Evolutionary conservation across 2,113 vertebrate genomes (phyloP), one percentile per base, ranked within the genome.

Genomic region (Clarias magur): DNA sequence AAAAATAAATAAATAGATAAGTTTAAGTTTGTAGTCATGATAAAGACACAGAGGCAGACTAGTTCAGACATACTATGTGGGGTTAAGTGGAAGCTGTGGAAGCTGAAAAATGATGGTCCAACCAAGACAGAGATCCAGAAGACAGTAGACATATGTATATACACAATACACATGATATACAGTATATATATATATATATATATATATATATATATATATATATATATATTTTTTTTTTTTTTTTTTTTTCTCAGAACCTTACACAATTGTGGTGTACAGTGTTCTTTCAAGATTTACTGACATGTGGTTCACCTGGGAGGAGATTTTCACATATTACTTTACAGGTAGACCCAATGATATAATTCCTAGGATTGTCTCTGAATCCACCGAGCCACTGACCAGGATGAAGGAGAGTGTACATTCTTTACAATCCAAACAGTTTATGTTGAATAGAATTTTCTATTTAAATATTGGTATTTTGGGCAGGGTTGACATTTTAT

Each of bases 21-120:
- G 62, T n/a, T 82, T 21, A 57, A 17, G 62, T n/a, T 82, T 38
- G 70, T 54, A 60, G 70, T 4, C 54, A n/a, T 76, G 67, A 25
- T 53, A 25, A 25, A 81, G 57, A 81, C 9, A 15, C 4, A 78
- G 48, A n/a, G 12, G 48, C n/a, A 27, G 21, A 54, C 76, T 6
- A 75, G 70, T 16, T 78, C 12, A 13, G 53, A 57, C 15, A 79
- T 27, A 79, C 13, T 79, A 30, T 57, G 1, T 57, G 54, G 53
- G 54, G 75, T 16, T 78, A 30, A 27, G 1, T 54, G 15, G 16
- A 54, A 53, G 48, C 48, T 78, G 48, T n/a, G 48, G 7, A 54
- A 23, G 91, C 89, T 88, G 90, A 85, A 91, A 91, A 85, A 90
- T 90, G 87, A 91, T 88, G 79, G 87, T 88, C 85, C 85, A 60